Percentiles rank a stretch among this genome's conserved stretches.
Evolutionary conservation across 2,888 invertebrate species (phyloP).

Genomic region (Mechanitis messenoides): DNA sequence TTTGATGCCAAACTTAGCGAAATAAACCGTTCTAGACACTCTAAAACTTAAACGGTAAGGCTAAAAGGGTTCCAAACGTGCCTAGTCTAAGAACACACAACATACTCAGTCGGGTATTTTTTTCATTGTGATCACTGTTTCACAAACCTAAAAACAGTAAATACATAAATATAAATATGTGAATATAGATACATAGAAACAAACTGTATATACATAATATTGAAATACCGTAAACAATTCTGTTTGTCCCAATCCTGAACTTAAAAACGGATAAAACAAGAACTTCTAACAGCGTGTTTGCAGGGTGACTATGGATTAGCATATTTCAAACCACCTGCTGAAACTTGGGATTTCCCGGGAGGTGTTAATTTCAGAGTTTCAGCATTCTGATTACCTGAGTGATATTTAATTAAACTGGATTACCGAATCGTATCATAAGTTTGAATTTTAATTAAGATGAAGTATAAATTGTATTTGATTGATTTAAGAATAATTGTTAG

Average conservation of each 20-base stretch:
- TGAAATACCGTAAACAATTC: background rate
- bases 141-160: too few species aligned
- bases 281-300: constrained; percentile 7
- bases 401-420: constrained; percentile 22
- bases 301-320: constrained; percentile 18
- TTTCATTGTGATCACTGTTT: too few species aligned
- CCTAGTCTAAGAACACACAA: too few species aligned
- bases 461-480: background rate
- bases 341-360: constrained; percentile 22
- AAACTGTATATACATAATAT: too few species aligned
- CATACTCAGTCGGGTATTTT: too few species aligned
- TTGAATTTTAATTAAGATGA: constrained; percentile 1
- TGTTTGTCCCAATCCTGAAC: background rate
- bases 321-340: constrained; percentile 30
- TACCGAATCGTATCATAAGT: constrained; percentile 3
- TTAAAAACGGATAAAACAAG: constrained; percentile 1
- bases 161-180: too few species aligned
- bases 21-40: too few species aligned
- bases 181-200: too few species aligned
- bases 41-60: too few species aligned
- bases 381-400: constrained; percentile 22
- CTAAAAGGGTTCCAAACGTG: too few species aligned
- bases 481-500: too few species aligned
- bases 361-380: constrained; percentile 32
- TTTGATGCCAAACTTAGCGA: too few species aligned